Base-by-base conservation (phyloP, 2,888 invertebrate species). In the Teinopalpus imperialis region DNA sequence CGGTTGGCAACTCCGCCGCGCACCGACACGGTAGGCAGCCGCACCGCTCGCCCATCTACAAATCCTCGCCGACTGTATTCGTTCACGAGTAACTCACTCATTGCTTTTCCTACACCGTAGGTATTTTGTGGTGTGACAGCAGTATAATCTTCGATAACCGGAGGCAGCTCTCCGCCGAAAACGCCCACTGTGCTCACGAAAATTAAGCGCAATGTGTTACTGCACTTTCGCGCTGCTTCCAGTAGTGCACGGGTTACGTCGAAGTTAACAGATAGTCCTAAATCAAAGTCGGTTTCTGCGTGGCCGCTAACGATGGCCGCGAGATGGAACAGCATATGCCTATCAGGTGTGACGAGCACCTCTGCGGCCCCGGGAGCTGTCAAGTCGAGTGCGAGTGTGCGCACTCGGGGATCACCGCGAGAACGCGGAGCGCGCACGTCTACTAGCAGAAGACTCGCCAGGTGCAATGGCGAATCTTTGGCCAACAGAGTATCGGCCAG, bases 281-380 rank as follows among this genome's bases (percentile, higher is more conserved):
- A 63, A 5, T 86, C 81, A 43, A 85, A 80, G 48, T 86, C 76
- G 0, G 56, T 59, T 62, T 87, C 87, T 5, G 86, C 81, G 30
- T 72, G 71, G 0, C 87, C 86, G 47, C 85, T 86, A 14, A 87
- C 83, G 4, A 81, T 59, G 9, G 87, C 86, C 1, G 86, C 86
- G 1, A 87, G 63, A 48, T 87, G 87, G 51, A 82, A 78, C 8
- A 85, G 35, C 5, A 74, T 62, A 40, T 68, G 66, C 24, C 64
- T 61, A 9, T 62, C 59, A n/a, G 57, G 8, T 2, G 61, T 53
- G 3, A 81, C 54, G 1, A 80, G 60, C 0, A 35, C 44, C 1
- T 61, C 66, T 1, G 74, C 70, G 10, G 71, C 74, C 0, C 54
- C 64, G 4, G 67, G 54, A 3, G 51, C 52, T 2, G 57, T 39